These are phyloP conservation scores for Drosophila micromelanica DNA, from an alignment of 1,140 invertebrate genomes.

Conservation along the genomic window DNA sequence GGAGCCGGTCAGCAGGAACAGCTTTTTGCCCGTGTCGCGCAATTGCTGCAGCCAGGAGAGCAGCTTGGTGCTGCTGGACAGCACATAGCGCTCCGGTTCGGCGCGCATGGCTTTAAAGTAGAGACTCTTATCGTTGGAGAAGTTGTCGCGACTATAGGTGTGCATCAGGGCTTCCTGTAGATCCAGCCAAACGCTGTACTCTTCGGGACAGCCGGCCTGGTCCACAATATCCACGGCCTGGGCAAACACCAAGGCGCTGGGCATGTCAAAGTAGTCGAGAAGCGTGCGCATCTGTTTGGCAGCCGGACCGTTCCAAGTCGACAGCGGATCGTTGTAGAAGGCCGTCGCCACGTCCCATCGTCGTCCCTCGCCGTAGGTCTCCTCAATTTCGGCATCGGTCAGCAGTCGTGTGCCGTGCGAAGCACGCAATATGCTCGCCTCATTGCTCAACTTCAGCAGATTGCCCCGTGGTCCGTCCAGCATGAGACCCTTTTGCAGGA, in stretches of 20 bases:
- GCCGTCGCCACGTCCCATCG: constrained; percentile 86
- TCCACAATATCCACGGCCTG: constrained; percentile 90
- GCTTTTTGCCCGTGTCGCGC: constrained; percentile 86
- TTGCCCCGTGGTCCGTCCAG: constrained; percentile 91
- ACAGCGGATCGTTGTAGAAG: constrained; percentile 86
- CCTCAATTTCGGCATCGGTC: constrained; percentile 86
- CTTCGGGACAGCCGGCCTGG: constrained; percentile 38
- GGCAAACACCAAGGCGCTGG: constrained; percentile 88
- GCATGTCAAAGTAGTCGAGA: constrained; percentile 92
- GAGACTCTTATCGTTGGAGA: constrained; percentile 85
- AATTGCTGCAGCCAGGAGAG: constrained; percentile 87
- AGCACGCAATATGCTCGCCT: constrained; percentile 88
- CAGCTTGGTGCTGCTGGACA: constrained; percentile 86
- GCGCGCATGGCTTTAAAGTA: constrained; percentile 88
- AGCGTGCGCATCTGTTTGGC: constrained; percentile 87
- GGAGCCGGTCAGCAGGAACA: constrained; percentile 92
- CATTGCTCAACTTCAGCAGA: constrained; percentile 87
- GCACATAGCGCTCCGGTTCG: constrained; percentile 88
- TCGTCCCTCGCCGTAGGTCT: constrained; percentile 87
- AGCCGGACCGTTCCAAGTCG: constrained; percentile 87
- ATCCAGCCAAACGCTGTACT: constrained; percentile 89
- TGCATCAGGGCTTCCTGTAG: constrained; percentile 87
- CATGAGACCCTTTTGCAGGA: constrained; percentile 90
- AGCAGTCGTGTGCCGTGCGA: constrained; percentile 89
- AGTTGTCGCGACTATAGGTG: constrained; percentile 88